These are phyloP conservation scores for Araneus ventricosus DNA, from an alignment of 1,140 invertebrate species.

Conservation along the genomic window DNA sequence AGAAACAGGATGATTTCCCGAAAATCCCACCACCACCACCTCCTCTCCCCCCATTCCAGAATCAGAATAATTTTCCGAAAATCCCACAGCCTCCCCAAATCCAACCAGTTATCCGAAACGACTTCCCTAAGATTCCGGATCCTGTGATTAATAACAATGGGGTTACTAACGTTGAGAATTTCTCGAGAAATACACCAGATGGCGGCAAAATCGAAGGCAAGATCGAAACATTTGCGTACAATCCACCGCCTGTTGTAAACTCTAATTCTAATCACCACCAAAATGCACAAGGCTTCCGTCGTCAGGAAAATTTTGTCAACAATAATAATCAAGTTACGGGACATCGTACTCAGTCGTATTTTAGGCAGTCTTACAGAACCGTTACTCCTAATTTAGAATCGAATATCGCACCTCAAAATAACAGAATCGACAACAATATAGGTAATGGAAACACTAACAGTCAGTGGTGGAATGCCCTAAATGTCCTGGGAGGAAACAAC, in stretches of 20 bases:
- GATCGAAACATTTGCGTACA: conserved; percentile 65
- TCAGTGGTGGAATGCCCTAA: conserved; percentile 71
- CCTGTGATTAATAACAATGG: conserved; percentile 48
- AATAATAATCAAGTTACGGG: conserved; percentile 60
- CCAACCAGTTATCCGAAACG: not conserved
- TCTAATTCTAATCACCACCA: conserved; percentile 55
- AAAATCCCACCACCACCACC: conserved; percentile 70
- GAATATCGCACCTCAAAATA: conserved; percentile 16
- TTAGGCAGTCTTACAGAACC: conserved; percentile 56
- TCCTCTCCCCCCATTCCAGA: conserved; percentile 14
- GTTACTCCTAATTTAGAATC: conserved; percentile 64
- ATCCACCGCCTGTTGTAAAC: conserved; percentile 49
- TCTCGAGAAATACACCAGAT: conserved; percentile 49
- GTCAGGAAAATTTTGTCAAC: conserved; percentile 62
- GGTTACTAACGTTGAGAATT: conserved; percentile 27
- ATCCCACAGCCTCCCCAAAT: not conserved
- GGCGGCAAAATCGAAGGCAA: conserved; percentile 60
- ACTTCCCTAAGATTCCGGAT: conserved; percentile 53
- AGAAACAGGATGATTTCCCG: conserved; percentile 63
- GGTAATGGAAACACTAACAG: conserved; percentile 57
- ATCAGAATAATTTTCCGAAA: conserved; percentile 43
- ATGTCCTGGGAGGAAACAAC: conserved; percentile 48
- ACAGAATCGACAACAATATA: not conserved
- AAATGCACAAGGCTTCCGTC: conserved; percentile 54
- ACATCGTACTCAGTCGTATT: conserved; percentile 62